A percentile compares a stretch with the other conserved stretches of the same genome.
Conservation (phyloP, 2,888 invertebrate species). For the Ichneumon xanthorius region DNA sequence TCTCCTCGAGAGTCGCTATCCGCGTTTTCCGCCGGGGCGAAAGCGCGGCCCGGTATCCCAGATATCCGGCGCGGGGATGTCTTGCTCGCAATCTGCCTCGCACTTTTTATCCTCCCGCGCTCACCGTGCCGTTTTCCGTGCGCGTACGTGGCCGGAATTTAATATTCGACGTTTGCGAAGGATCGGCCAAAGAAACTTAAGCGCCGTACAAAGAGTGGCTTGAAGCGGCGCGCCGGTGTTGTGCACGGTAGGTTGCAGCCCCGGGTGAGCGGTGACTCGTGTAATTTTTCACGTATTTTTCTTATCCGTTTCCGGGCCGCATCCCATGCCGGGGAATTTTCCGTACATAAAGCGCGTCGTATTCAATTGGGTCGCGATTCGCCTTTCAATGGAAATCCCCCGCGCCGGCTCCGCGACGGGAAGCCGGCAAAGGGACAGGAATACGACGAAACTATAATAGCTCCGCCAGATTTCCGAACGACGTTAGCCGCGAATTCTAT, state of each 20-base stretch:
- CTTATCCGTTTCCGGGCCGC: neutral
- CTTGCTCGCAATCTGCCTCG: conserved; percentile 25
- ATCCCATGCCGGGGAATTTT: neutral
- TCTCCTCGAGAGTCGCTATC: conserved; percentile 15
- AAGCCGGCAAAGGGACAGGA: neutral
- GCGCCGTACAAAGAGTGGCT: conserved; percentile 53
- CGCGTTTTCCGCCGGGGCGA: conserved; percentile 28
- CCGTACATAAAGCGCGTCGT: conserved; percentile 1
- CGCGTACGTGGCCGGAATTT: conserved; percentile 63
- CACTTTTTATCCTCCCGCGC: neutral
- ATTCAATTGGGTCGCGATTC: conserved; percentile 41
- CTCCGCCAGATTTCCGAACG: neutral
- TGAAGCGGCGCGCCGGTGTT: conserved; percentile 20
- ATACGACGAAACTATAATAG: neutral
- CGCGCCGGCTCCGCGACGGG: neutral
- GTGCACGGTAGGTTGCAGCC: neutral
- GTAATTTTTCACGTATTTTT: conserved; percentile 48
- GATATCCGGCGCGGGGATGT: conserved; percentile 45
- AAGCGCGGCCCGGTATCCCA: conserved; percentile 25
- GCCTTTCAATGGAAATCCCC: conserved; percentile 18
- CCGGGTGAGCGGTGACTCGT: conserved; percentile 20
- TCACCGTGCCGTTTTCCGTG: neutral
- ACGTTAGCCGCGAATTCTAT: neutral
- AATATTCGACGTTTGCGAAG: conserved; percentile 69
- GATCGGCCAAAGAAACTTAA: conserved; percentile 61